Evolutionary conservation across 2,113 vertebrate species (phyloP).

Genomic region (Odontesthes bonariensis): DNA sequence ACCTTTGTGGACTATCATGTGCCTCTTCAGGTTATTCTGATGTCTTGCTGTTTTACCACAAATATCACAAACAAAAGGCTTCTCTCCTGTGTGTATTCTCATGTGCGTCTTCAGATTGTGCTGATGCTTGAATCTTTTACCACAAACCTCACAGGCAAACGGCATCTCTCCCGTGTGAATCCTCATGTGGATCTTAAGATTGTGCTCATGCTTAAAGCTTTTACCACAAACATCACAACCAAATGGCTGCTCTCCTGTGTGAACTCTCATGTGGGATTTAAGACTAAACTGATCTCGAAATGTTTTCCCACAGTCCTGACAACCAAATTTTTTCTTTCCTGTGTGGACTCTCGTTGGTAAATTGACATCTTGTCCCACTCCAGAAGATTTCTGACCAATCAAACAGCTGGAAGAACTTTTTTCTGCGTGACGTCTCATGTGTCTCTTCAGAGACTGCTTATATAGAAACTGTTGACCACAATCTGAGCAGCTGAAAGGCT

Average conservation of each 20-base stretch:
- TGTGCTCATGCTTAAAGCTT: slow-evolving; percentile 24
- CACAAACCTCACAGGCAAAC: slow-evolving; percentile 35
- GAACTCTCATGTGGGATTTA: slow-evolving; percentile 17
- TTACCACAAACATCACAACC: slow-evolving; percentile 28
- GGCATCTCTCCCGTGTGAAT: slow-evolving; percentile 32
- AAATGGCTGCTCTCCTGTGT: slow-evolving; percentile 23
- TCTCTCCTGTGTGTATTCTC: slow-evolving; percentile 44
- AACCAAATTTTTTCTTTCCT: slow-evolving; percentile 27
- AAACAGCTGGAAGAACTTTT: slow-evolving; percentile 21
- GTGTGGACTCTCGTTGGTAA: background rate
- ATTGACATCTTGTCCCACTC: background rate
- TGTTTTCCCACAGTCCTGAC: slow-evolving; percentile 30
- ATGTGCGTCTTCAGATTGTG: slow-evolving; percentile 28
- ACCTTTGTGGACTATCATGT: slow-evolving; percentile 39
- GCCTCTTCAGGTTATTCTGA: slow-evolving; percentile 44
- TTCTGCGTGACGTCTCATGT: slow-evolving; percentile 38
- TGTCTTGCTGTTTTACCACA: slow-evolving; percentile 41
- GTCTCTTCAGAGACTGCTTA: slow-evolving; percentile 33
- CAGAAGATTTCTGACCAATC: slow-evolving; percentile 5
- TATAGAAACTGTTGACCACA: slow-evolving; percentile 21
- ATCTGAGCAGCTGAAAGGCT: slow-evolving; percentile 24
- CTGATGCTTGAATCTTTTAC: slow-evolving; percentile 36
- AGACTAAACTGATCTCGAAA: slow-evolving; percentile 12
- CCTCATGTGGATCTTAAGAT: slow-evolving; percentile 29
- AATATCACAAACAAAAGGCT: slow-evolving; percentile 36